Evolutionary conservation across 2,113 vertebrate species (phyloP), one percentile per base, ranked within the genome.

Genomic region (Pampusana beccarii): DNA sequence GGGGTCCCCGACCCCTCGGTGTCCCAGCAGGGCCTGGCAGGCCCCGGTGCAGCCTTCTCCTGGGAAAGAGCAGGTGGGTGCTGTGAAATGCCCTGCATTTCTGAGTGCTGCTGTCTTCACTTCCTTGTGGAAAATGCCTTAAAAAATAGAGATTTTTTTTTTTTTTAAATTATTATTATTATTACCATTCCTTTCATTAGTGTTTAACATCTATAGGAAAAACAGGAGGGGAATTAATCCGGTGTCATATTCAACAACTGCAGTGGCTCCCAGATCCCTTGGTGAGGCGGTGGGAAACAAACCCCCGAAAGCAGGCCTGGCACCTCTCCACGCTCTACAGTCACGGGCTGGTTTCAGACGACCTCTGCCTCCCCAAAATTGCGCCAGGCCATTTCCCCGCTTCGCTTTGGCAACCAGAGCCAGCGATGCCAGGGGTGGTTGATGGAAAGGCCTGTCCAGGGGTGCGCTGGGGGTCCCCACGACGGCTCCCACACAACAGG

Each of bases 1-100:
- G 0, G 28, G 57, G 23, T 50, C 10, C 61, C 69, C 26, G 16
- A 34, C 50, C 42, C 10, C 0, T 4, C 5, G 2, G 6, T 9
- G 9, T 5, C 71, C 56, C 66, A 2, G 66, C 51, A 25, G 36
- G 6, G 28, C 58, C 29, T 20, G 40, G 42, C 42, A 44, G 42
- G 16, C 42, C 42, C 42, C 42, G 16, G 42, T 44, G 42, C 42
- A 44, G 42, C 42, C 16, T 44, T 44, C 17, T 44, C 61, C 51
- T 62, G 53, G 86, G 48, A 58, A 77, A 53, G 64, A 54, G 58
- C 58, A 40, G 67, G 50, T 61, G 51, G 11, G 9, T 61, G 61
- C 60, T 15, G 3, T 16, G 69, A 64, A 33, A 26, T 9, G 31
- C 26, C 54, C 16, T 8, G 4, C 1, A 4, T 28, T 8, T 66